phyloP scores from a whole-genome alignment of 2,797 vertebrate genomes.

The Salmo trutta region DNA sequence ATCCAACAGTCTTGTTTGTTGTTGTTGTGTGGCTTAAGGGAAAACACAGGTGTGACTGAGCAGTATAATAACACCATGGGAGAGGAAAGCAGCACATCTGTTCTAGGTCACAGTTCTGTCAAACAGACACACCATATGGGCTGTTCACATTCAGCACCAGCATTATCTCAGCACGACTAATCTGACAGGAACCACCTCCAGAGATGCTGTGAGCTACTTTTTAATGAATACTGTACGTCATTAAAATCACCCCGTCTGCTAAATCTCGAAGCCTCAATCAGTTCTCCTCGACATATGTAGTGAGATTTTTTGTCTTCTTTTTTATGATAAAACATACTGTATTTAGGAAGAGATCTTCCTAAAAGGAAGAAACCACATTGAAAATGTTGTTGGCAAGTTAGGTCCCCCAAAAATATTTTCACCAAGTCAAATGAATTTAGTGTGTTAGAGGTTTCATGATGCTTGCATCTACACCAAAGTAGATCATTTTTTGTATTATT shows the following conservation, averaged over 20 bases:
- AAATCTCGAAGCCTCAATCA: slow-evolving; percentile 54
- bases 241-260: slow-evolving; percentile 66
- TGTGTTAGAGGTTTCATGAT: too few relatives aligned
- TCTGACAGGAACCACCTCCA: slow-evolving; percentile 68
- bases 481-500: too few relatives aligned
- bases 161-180: slow-evolving; percentile 68
- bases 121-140: slow-evolving; percentile 69
- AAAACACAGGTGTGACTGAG: slow-evolving; percentile 66
- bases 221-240: slow-evolving; percentile 72
- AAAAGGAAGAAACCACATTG: too few relatives aligned
- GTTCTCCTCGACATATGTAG: slow-evolving; percentile 26
- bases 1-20: slow-evolving; percentile 46
- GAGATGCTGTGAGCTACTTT: slow-evolving; percentile 67
- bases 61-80: slow-evolving; percentile 46
- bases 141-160: slow-evolving; percentile 52
- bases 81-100: slow-evolving; percentile 62
- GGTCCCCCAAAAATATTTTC: too few relatives aligned
- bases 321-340: not conserved
- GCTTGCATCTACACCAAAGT: too few relatives aligned
- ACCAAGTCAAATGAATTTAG: too few relatives aligned
- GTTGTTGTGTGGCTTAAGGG: slow-evolving; percentile 40
- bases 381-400: too few relatives aligned
- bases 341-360: too few relatives aligned
- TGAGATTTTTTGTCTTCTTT: slow-evolving; percentile 13
- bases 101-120: slow-evolving; percentile 68